Base-by-base conservation (phyloP, 2,888 invertebrate species). In the Halictus quadricinctus region DNA sequence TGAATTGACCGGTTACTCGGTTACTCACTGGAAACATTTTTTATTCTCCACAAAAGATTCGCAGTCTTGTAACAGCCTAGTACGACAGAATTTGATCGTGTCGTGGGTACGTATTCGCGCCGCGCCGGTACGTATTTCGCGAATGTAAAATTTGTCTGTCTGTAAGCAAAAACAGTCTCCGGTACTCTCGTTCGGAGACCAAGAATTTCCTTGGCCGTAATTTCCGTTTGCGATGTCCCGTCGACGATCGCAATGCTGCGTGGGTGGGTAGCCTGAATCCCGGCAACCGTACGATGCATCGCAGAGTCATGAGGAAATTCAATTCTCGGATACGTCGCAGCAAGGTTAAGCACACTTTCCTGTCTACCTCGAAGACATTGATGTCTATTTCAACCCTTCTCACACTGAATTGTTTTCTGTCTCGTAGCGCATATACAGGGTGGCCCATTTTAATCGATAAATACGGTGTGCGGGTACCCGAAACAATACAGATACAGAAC, bases 151-250 rank as follows among this genome's bases (percentile, higher is more conserved):
- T 48, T 66, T 41, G 43, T 58, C 54, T 15, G n/a, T 43, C 74
- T 25, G 43, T 13, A 21, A 36, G 41, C 58, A 58, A 75, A 75
- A 75, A 75, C 58, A 60, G 58, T 21, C 58, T 21, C 43, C 58
- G 41, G 66, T 41, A 36, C 15, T 78, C 79, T 72, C 79, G 83
- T 74, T 81, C 72, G 50, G 43, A 25, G 82, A 80, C 54, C 46
- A 87, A 79, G 86, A 29, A 84, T 80, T 84, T 82, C 80, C 69
- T 54, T 64, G 43, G 73, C 73, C 66, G 84, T 87, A 85, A 89
- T 87, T 88, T 85, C 83, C 83, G 87, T 58, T 76, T 80, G 80
- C 79, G 80, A 72, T 69, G 46, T 76, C 78, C 72, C 84, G 79
- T 60, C 66, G 50, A 73, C 78, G 75, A 43, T 78, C 78, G 70